These are phyloP conservation scores for Ammospiza nelsoni DNA, from an alignment of 2,113 vertebrate genomes.

Conservation along the genomic window DNA sequence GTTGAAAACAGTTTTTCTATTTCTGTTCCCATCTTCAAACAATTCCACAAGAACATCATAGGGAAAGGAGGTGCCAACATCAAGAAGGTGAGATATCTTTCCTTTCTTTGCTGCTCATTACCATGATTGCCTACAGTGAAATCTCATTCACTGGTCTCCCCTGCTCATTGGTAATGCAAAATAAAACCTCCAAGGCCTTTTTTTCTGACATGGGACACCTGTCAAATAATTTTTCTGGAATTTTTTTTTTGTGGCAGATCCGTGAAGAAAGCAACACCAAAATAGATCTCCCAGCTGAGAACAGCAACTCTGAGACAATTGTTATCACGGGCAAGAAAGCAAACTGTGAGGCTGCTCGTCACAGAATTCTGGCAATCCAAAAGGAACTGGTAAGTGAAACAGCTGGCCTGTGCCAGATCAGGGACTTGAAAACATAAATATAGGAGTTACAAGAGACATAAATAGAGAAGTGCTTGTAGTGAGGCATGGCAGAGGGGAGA, in stretches of 20 bases:
- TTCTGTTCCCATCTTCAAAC: slow-evolving; percentile 98
- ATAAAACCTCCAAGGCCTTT: not conserved
- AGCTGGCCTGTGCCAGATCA: not conserved
- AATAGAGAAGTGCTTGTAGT: not conserved
- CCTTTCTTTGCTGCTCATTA: not conserved
- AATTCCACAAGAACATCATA: slow-evolving; percentile 99
- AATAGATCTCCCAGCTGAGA: slow-evolving; percentile 97
- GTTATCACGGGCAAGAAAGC: slow-evolving; percentile 95
- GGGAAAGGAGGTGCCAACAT: slow-evolving; percentile 99
- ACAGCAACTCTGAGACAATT: slow-evolving; percentile 98
- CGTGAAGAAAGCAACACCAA: slow-evolving; percentile 98
- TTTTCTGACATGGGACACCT: not conserved
- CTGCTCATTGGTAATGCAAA: not conserved
- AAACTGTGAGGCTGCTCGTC: slow-evolving; percentile 94
- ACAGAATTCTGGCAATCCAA: slow-evolving; percentile 93
- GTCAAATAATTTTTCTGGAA: not conserved
- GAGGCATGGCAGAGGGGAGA: not conserved
- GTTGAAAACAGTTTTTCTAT: slow-evolving; percentile 96
- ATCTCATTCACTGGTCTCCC: not conserved
- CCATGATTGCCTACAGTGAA: not conserved
- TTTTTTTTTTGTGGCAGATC: slow-evolving; percentile 76
- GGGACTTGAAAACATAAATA: not conserved
- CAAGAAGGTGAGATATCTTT: slow-evolving; percentile 85
- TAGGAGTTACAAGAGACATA: not conserved
- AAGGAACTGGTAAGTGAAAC: slow-evolving; percentile 88